phyloP scores from a whole-genome alignment of 2,113 vertebrate species.

The Alethe diademata region DNA sequence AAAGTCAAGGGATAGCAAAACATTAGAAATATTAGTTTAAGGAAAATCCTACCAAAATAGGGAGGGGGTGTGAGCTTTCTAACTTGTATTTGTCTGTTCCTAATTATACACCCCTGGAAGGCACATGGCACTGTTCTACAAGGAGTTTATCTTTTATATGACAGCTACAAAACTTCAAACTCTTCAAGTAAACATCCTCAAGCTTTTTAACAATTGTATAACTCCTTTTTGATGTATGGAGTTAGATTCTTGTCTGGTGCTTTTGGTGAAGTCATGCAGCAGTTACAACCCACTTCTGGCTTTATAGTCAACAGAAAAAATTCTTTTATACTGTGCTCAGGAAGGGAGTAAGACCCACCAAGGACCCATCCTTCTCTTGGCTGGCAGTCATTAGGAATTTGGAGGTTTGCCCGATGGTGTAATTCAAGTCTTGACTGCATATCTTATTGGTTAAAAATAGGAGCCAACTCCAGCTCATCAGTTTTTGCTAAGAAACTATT shows the following conservation, averaged over 20 bases:
- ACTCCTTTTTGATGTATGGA: not conserved
- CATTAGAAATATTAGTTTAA: not conserved
- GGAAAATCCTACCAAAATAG: not conserved
- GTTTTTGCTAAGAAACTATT: conserved; percentile 68
- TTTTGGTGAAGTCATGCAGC: not conserved
- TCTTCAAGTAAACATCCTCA: not conserved
- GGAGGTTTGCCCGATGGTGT: conserved; percentile 41
- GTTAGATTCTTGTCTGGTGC: not conserved
- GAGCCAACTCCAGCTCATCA: conserved; percentile 65
- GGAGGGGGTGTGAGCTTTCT: not conserved
- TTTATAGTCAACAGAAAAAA: not conserved
- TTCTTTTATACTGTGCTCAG: not conserved
- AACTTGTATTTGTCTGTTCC: not conserved
- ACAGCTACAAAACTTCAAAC: conserved; percentile 3
- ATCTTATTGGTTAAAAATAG: conserved; percentile 66
- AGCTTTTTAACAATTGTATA: not conserved
- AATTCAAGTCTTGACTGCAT: conserved; percentile 61
- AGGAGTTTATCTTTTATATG: not conserved
- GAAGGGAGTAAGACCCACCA: conserved; percentile 18
- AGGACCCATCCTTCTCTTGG: conserved; percentile 30
- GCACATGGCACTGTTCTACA: not conserved
- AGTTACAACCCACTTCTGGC: not conserved
- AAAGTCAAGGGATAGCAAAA: not conserved
- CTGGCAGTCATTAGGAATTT: conserved; percentile 54
- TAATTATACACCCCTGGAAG: conserved; percentile 2